Evolutionary conservation across 2,888 invertebrate genomes (phyloP).

Genomic region (Hyles lineata): DNA sequence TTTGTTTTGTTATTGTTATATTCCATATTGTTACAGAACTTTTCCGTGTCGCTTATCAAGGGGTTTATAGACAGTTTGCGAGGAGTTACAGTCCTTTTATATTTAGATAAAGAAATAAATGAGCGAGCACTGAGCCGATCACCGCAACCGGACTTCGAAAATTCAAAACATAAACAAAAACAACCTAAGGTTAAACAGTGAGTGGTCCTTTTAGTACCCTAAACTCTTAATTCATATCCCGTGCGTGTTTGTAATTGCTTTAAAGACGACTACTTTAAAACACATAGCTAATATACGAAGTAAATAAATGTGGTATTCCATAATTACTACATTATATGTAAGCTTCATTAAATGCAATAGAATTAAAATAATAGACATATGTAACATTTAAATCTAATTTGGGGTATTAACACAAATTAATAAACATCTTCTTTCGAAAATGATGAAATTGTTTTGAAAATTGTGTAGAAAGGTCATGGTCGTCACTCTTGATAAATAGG

Average conservation of each 20-base stretch:
- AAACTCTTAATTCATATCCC: constrained; percentile 25
- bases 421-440: neutral
- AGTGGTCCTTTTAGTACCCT: constrained; percentile 46
- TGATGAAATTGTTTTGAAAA: neutral
- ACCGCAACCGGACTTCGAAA: constrained; percentile 77
- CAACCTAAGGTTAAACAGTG: constrained; percentile 82
- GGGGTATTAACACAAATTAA: too few relatives aligned
- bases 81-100: constrained; percentile 90
- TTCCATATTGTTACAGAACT: constrained; percentile 83
- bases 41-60: constrained; percentile 86
- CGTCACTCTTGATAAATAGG: neutral
- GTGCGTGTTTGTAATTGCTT: neutral
- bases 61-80: constrained; percentile 92
- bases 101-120: constrained; percentile 92
- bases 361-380: too few relatives aligned
- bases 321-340: too few relatives aligned
- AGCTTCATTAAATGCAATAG: too few relatives aligned
- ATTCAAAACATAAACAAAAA: constrained; percentile 72
- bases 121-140: constrained; percentile 85
- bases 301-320: neutral
- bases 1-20: constrained; percentile 44
- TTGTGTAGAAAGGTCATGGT: neutral
- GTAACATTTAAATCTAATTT: too few relatives aligned
- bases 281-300: neutral
- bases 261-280: constrained; percentile 1